Percentiles rank a stretch among this genome's conserved stretches.
These are phyloP conservation scores for Andrena camellia DNA, from an alignment of 2,888 invertebrate genomes.

Conservation along the genomic window DNA sequence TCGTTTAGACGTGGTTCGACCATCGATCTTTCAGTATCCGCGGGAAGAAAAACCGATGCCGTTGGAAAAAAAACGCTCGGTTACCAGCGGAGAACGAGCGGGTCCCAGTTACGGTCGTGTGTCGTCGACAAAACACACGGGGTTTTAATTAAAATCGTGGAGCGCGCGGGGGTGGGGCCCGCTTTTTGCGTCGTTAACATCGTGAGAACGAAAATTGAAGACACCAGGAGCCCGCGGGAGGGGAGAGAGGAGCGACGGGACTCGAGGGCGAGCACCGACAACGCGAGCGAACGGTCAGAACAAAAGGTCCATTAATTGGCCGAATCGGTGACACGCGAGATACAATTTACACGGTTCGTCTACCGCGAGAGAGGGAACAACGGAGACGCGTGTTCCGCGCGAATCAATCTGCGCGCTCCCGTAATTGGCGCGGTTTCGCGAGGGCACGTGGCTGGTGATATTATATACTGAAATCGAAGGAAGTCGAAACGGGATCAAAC, in stretches of 20 bases:
- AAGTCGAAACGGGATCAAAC: constrained; percentile 32
- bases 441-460: background rate
- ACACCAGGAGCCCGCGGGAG: background rate
- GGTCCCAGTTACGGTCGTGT: constrained; percentile 52
- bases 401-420: constrained; percentile 36
- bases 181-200: constrained; percentile 61
- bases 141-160: constrained; percentile 75
- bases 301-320: constrained; percentile 51
- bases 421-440: constrained; percentile 50
- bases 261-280: constrained; percentile 17
- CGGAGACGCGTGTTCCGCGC: constrained; percentile 37
- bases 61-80: constrained; percentile 22
- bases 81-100: constrained; percentile 24
- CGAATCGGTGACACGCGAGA: constrained; percentile 44
- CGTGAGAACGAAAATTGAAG: constrained; percentile 70
- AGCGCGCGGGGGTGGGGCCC: constrained; percentile 17
- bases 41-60: constrained; percentile 57
- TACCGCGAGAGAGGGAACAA: constrained; percentile 25
- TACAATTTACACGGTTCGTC: constrained; percentile 37
- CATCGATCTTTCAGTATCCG: constrained; percentile 50
- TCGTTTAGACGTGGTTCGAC: constrained; percentile 45
- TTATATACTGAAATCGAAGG: constrained; percentile 21
- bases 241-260: background rate
- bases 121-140: constrained; percentile 66
- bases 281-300: background rate